Evolutionary conservation across 2,888 invertebrate genomes (phyloP).

Genomic region (Leptothorax acervorum): DNA sequence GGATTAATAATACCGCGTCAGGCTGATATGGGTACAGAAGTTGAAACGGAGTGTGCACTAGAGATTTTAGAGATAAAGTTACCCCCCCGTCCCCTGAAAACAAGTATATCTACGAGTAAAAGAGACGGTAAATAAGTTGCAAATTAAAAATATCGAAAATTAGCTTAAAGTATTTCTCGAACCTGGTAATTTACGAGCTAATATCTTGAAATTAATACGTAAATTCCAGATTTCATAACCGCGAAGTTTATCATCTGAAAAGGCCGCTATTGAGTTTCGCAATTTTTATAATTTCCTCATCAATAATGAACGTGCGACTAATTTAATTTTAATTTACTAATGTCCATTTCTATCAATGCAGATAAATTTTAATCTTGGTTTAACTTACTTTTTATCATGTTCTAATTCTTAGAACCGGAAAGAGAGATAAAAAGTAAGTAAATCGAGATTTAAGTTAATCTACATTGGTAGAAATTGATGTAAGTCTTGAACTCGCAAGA

Average conservation of each 20-base stretch:
- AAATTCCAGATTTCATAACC: background rate
- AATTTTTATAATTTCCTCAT: background rate
- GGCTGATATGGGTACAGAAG: conserved; percentile 33
- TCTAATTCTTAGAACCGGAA: too few species aligned
- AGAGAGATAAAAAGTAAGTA: too few species aligned
- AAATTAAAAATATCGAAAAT: background rate
- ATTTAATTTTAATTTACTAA: background rate
- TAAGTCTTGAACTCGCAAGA: background rate
- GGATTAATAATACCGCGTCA: conserved; percentile 53
- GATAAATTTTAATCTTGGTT: too few species aligned
- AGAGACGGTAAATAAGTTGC: background rate
- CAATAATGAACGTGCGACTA: background rate
- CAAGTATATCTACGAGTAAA: background rate
- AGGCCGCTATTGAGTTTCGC: background rate
- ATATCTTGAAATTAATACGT: background rate
- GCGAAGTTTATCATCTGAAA: background rate
- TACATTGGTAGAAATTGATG: too few species aligned
- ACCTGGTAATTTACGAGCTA: background rate
- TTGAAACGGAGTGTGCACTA: background rate
- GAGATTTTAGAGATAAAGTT: conserved; percentile 21
- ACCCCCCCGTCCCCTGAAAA: background rate
- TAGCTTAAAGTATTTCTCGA: background rate
- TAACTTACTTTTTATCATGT: too few species aligned
- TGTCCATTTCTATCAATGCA: too few species aligned
- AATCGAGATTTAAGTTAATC: too few species aligned